Evolutionary conservation across 2,797 vertebrate genomes (phyloP).

Genomic region (Phaenicophaeus curvirostris): DNA sequence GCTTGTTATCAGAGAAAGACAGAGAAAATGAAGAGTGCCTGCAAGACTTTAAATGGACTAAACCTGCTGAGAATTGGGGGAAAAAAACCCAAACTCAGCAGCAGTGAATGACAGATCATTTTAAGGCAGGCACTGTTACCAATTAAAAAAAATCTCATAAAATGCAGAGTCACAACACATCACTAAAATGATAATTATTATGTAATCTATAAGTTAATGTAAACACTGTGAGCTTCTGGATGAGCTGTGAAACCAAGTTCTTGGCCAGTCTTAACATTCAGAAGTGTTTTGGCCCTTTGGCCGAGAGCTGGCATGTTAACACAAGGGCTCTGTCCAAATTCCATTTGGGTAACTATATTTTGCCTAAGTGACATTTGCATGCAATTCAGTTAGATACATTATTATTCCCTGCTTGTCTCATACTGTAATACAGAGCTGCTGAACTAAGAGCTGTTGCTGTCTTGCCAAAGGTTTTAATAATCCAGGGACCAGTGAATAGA

Average conservation of each 20-base stretch:
- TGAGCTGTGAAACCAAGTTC: constrained; percentile 21
- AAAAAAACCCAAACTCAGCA: neutral
- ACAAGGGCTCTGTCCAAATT: neutral
- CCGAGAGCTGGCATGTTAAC: neutral
- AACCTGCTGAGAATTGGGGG: neutral
- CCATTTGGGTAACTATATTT: neutral
- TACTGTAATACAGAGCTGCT: neutral
- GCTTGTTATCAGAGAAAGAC: neutral
- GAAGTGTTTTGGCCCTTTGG: neutral
- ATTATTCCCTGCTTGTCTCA: constrained; percentile 9
- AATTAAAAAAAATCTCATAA: neutral
- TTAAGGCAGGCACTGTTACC: neutral
- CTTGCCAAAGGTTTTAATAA: neutral
- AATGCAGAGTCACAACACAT: neutral
- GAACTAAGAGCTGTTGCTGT: neutral
- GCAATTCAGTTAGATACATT: neutral
- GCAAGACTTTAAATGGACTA: neutral
- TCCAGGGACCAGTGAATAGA: neutral
- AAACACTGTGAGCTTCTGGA: neutral
- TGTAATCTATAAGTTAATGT: neutral
- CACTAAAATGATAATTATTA: neutral
- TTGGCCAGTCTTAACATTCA: neutral
- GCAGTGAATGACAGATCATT: neutral
- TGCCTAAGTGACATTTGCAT: constrained; percentile 2
- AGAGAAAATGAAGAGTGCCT: neutral